Percentiles rank a stretch among this genome's conserved stretches.
Conservation (phyloP, 2,797 vertebrate genomes). For the Anguilla anguilla region DNA sequence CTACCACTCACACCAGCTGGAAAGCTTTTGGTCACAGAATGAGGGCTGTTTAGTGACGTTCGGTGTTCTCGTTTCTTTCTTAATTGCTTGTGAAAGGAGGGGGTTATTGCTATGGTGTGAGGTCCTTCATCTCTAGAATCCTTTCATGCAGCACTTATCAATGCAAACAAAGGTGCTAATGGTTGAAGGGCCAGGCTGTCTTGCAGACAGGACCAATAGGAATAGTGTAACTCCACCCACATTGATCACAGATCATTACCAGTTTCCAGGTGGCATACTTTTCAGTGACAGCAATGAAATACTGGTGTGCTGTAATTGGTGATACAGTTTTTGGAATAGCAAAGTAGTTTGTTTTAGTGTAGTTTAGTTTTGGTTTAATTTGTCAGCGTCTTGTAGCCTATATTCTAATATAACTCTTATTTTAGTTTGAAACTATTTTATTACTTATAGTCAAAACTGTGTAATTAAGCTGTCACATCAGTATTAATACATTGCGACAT, state of each 20-base stretch:
- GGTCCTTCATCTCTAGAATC: neutral
- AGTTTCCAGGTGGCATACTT: neutral
- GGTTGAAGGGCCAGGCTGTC: neutral
- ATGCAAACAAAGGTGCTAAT: constrained; percentile 14
- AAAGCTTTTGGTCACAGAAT: neutral
- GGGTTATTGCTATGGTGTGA: neutral
- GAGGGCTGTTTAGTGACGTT: neutral
- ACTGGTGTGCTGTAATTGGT: neutral
- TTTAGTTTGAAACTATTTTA: neutral
- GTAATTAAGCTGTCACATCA: too few species aligned
- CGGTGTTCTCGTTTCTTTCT: neutral
- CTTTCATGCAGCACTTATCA: neutral
- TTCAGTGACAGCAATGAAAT: neutral
- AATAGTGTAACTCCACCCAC: neutral
- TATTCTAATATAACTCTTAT: neutral
- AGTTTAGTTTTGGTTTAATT: neutral
- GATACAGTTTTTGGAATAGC: neutral
- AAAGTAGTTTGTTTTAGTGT: neutral
- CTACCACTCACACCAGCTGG: neutral
- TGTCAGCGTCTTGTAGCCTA: too few species aligned
- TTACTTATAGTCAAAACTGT: neutral
- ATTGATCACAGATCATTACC: neutral
- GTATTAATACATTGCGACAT: too few species aligned
- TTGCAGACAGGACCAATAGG: neutral
- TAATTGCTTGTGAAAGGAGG: neutral